Percentiles rank a stretch among this genome's conserved stretches.
These are phyloP conservation scores for Drymonia ruficornis DNA, from an alignment of 2,888 invertebrate species.

Conservation along the genomic window DNA sequence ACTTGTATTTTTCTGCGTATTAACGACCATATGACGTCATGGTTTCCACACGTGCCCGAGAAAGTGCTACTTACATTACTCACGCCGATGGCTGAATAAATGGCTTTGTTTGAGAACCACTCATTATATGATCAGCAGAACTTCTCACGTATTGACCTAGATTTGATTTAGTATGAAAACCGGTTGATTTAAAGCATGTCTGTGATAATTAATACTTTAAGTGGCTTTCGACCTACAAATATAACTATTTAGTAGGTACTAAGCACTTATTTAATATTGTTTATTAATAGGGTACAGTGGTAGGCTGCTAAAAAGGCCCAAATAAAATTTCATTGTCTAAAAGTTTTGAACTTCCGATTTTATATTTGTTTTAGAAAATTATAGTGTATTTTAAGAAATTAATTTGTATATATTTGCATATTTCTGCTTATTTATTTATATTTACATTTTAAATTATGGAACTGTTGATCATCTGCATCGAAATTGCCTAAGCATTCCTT, in stretches of 20 bases:
- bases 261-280: too few species aligned
- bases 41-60: conserved; percentile 31
- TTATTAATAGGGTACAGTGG: too few species aligned
- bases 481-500: too few species aligned
- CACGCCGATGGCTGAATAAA: conserved; percentile 9
- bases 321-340: too few species aligned
- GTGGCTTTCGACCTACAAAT: conserved; percentile 21
- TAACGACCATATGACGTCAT: conserved; percentile 33
- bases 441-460: too few species aligned
- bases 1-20: not conserved
- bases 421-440: too few species aligned
- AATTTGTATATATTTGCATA: too few species aligned
- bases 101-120: conserved; percentile 31
- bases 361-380: too few species aligned
- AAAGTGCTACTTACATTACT: conserved; percentile 21
- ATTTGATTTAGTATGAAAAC: conserved; percentile 13
- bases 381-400: too few species aligned
- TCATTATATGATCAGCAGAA: conserved; percentile 25
- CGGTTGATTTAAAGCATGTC: conserved; percentile 15
- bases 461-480: too few species aligned
- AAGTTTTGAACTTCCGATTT: too few species aligned
- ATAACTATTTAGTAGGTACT: conserved; percentile 7
- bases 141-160: conserved; percentile 21
- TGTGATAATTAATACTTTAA: conserved; percentile 11
- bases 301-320: too few species aligned